Evolutionary conservation across 2,113 vertebrate genomes (phyloP).

Genomic region (Jaculus jaculus): DNA sequence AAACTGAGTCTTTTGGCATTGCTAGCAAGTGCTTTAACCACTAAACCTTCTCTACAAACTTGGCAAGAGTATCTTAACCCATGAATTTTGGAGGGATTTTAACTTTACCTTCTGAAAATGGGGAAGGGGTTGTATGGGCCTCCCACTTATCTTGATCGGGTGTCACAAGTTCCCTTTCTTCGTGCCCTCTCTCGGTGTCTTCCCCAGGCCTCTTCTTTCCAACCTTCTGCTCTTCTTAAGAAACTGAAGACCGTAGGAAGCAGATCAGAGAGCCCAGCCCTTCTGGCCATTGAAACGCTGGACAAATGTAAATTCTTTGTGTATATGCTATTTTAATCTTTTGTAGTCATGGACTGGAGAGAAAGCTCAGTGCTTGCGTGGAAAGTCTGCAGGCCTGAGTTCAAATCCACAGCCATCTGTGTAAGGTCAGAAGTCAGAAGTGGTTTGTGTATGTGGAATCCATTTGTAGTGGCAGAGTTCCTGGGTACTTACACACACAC

Average conservation of each 20-base stretch:
- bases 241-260: not conserved
- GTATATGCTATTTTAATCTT: too few relatives aligned
- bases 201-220: not conserved
- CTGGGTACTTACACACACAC: too few relatives aligned
- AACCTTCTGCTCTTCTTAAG: not conserved
- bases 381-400: too few relatives aligned
- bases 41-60: too few relatives aligned
- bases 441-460: not conserved
- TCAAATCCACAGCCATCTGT: too few relatives aligned
- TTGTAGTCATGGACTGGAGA: too few relatives aligned
- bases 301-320: too few relatives aligned
- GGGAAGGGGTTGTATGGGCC: not conserved
- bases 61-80: not conserved
- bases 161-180: not conserved
- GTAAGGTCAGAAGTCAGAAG: too few relatives aligned
- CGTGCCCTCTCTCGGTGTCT: not conserved
- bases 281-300: not conserved
- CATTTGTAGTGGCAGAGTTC: too few relatives aligned
- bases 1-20: too few relatives aligned
- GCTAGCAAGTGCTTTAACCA: too few relatives aligned
- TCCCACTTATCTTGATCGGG: not conserved
- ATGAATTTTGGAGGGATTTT: not conserved
- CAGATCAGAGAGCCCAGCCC: rapidly evolving
- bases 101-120: not conserved
- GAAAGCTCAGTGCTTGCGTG: too few relatives aligned